These are phyloP conservation scores for Dinoponera quadriceps DNA, from an alignment of 1,140 invertebrate species.

Conservation along the genomic window DNA sequence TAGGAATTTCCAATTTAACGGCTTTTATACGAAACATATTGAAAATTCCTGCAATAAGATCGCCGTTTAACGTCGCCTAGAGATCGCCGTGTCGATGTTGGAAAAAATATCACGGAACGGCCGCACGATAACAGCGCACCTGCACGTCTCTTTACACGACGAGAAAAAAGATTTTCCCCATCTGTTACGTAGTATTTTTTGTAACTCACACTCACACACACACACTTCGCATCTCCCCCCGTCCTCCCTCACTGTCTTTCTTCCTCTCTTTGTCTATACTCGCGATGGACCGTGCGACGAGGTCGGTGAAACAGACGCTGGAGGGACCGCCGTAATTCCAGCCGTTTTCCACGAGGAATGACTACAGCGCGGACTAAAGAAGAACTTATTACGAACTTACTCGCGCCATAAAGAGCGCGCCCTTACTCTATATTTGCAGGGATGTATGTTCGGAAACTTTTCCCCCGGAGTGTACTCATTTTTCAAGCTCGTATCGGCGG, in stretches of 20 bases:
- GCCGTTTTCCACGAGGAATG: constrained; percentile 11
- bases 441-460: constrained; percentile 54
- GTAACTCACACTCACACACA: too few relatives aligned
- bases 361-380: constrained; percentile 32
- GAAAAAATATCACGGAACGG: background rate
- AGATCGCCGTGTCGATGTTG: background rate
- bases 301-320: background rate
- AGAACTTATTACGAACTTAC: constrained; percentile 58
- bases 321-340: background rate
- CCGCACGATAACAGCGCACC: background rate
- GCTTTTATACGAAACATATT: constrained; percentile 37
- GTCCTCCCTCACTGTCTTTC: too few relatives aligned
- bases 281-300: too few relatives aligned
- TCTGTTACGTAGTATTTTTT: background rate
- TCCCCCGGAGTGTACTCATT: constrained; percentile 43
- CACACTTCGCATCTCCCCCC: too few relatives aligned
- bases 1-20: constrained; percentile 21
- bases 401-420: constrained; percentile 4
- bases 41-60: background rate
- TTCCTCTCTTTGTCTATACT: too few relatives aligned
- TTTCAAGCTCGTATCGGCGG: constrained; percentile 46
- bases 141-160: background rate
- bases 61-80: background rate
- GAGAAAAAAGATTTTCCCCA: background rate
- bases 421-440: constrained; percentile 49